These are phyloP conservation scores for Alca torda DNA, from an alignment of 2,797 vertebrate species.

Conservation along the genomic window DNA sequence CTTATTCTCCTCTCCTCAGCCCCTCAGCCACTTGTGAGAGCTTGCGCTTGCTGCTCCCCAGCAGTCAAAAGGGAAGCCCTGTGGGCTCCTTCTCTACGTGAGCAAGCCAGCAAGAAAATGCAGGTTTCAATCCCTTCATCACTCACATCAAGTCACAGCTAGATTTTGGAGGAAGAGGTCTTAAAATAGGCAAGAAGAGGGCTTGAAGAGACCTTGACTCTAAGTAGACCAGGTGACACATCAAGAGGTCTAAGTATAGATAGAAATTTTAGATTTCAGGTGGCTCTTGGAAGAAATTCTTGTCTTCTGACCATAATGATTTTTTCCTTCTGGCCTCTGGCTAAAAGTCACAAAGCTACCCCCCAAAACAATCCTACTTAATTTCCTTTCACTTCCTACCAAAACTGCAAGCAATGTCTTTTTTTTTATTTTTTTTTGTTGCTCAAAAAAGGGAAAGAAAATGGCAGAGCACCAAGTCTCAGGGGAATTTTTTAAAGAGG, in stretches of 20 bases:
- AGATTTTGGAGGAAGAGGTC: not conserved
- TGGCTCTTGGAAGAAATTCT: not conserved
- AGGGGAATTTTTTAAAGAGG: not conserved
- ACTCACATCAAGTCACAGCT: not conserved
- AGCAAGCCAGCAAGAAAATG: not conserved
- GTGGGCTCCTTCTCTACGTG: not conserved
- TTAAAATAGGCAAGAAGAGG: not conserved
- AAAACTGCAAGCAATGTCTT: not conserved
- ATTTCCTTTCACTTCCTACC: not conserved
- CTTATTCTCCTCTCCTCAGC: not conserved
- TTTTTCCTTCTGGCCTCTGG: not conserved
- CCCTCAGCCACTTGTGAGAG: not conserved
- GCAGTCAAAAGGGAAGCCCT: not conserved
- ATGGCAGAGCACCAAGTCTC: not conserved
- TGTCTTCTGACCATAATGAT: not conserved
- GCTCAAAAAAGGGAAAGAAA: not conserved
- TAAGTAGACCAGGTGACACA: not conserved
- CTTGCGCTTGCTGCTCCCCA: not conserved
- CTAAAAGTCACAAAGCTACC: not conserved
- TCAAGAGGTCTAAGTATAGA: not conserved
- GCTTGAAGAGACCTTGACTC: not conserved
- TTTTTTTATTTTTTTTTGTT: not conserved
- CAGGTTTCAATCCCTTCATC: not conserved
- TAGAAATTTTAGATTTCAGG: not conserved
- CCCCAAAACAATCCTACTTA: accelerated